These are phyloP conservation scores for Notodonta ziczac DNA, from an alignment of 2,888 invertebrate species.

Conservation along the genomic window DNA sequence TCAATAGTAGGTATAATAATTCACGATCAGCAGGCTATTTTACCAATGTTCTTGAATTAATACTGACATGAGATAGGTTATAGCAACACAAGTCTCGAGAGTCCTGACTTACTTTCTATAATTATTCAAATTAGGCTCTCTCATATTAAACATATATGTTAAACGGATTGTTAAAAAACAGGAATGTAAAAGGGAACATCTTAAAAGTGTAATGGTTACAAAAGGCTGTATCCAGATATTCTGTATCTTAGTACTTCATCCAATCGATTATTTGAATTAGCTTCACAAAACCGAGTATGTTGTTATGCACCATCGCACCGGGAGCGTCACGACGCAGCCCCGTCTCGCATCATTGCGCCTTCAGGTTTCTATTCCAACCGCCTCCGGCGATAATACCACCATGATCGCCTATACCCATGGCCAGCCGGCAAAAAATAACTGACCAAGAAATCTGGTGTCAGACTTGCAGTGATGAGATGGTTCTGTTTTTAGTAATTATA, in stretches of 20 bases:
- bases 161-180: not conserved
- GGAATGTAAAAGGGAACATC: not conserved
- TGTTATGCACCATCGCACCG: constrained; percentile 44
- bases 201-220: too few species aligned
- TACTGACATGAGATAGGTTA: too few species aligned
- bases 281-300: constrained; percentile 28
- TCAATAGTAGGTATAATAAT: not conserved
- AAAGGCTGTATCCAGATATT: too few species aligned
- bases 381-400: constrained; percentile 54
- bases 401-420: constrained; percentile 39
- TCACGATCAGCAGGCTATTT: not conserved
- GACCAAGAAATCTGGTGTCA: not conserved
- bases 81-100: too few species aligned
- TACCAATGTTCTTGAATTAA: not conserved
- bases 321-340: constrained; percentile 56
- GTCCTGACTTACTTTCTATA: too few species aligned
- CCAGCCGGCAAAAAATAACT: constrained; percentile 12
- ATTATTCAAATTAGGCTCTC: too few species aligned
- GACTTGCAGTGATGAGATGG: not conserved
- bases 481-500: too few species aligned
- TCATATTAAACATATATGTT: too few species aligned
- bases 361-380: constrained; percentile 71
- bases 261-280: constrained; percentile 17
- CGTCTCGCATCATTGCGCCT: constrained; percentile 67
- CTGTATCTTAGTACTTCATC: not conserved